A percentile compares a stretch with the other conserved stretches of the same genome.
Conservation (phyloP, 2,113 vertebrate genomes). For the Labeo catla region DNA sequence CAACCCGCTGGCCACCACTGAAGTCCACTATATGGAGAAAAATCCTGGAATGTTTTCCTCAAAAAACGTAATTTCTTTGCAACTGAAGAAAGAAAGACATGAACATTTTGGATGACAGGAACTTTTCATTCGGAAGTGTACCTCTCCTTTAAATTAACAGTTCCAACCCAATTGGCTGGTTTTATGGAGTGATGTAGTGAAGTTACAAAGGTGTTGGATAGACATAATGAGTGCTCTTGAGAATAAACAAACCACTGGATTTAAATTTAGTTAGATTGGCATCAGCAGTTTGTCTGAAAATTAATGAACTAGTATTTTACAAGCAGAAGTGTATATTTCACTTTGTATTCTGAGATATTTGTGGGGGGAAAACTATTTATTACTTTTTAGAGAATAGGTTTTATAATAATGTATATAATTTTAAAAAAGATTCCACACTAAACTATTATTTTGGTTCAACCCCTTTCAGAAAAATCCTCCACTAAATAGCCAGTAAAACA, state of each 20-base stretch:
- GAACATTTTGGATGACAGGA: no score
- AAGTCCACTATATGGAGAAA: no score
- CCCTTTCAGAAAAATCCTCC: background rate
- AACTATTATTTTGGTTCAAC: background rate
- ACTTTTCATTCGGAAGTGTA: no score
- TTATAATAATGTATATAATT: background rate
- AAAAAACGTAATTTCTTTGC: no score
- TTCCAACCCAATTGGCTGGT: background rate
- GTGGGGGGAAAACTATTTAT: background rate
- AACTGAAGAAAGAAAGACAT: no score
- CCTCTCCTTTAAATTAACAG: background rate
- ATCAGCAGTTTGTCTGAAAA: background rate
- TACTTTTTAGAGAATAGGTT: background rate
- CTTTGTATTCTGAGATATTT: background rate
- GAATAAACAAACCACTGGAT: background rate
- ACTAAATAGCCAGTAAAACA: background rate
- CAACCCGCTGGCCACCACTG: no score
- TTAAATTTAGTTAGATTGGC: background rate
- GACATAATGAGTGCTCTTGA: background rate
- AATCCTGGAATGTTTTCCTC: no score
- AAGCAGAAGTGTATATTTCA: background rate
- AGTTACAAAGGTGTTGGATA: background rate
- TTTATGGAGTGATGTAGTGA: background rate
- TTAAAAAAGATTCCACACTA: background rate
- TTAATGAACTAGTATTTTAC: background rate